A percentile compares a stretch with the other conserved stretches of the same genome.
Conservation (phyloP, 2,113 vertebrate genomes). For the Bubo blakistoni region DNA sequence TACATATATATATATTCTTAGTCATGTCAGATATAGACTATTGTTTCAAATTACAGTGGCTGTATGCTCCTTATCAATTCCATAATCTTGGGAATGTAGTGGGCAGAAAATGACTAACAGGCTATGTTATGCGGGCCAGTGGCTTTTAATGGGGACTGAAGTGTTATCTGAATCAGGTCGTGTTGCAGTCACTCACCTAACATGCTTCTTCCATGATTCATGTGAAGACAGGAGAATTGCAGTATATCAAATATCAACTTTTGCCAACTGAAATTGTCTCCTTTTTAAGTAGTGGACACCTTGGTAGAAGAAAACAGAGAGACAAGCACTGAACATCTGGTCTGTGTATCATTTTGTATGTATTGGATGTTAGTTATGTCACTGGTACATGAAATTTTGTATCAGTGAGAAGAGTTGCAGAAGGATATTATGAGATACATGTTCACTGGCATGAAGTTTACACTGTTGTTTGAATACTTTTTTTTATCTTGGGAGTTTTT, state of each 20-base stretch:
- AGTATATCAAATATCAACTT: neutral
- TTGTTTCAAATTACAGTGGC: neutral
- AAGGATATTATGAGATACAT: neutral
- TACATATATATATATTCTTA: neutral
- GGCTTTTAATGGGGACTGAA: neutral
- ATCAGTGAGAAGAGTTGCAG: neutral
- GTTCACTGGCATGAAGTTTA: neutral
- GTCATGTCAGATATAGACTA: neutral
- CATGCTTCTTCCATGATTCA: accelerated
- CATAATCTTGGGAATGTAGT: neutral
- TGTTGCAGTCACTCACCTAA: neutral
- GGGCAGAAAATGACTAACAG: neutral
- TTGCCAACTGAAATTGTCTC: neutral
- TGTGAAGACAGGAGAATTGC: neutral
- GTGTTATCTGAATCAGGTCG: neutral
- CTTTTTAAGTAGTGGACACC: neutral
- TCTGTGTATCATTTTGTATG: neutral
- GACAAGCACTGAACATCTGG: neutral
- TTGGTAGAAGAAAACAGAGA: neutral
- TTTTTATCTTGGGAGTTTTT: neutral
- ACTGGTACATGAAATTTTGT: neutral
- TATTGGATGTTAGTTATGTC: neutral
- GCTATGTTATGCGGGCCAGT: neutral
- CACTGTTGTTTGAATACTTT: neutral
- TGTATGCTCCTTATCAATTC: neutral